These are phyloP conservation scores for Odontamblyopus lacepedii DNA, from an alignment of 2,797 vertebrate species.

Conservation along the genomic window DNA sequence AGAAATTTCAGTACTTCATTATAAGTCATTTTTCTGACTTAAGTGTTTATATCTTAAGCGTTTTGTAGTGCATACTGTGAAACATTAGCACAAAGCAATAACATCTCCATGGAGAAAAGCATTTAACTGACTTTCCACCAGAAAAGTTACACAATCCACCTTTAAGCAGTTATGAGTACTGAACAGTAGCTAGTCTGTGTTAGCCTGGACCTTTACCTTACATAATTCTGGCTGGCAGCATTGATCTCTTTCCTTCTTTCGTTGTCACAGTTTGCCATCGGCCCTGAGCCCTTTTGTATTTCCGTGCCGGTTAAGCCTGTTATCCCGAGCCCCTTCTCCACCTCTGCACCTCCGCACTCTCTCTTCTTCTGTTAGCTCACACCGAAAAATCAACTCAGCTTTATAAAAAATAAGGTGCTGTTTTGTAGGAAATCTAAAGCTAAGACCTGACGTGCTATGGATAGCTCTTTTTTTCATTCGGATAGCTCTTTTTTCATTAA, in stretches of 20 bases:
- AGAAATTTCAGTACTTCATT: too few species aligned
- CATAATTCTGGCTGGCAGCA: conserved; percentile 58
- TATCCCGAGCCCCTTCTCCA: conserved; percentile 63
- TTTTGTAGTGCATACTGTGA: too few species aligned
- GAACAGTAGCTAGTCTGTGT: conserved; percentile 45
- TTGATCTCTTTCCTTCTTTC: conserved; percentile 64
- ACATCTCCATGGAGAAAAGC: too few species aligned
- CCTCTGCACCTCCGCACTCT: conserved; percentile 26
- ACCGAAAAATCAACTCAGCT: background rate
- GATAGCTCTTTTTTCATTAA: too few species aligned
- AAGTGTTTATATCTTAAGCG: too few species aligned
- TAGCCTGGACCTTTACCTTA: conserved; percentile 53
- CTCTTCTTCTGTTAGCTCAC: conserved; percentile 3
- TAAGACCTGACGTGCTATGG: too few species aligned
- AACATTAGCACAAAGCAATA: too few species aligned
- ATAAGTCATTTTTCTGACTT: too few species aligned
- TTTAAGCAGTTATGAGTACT: conserved; percentile 47
- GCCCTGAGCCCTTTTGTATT: conserved; percentile 69
- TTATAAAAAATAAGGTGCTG: background rate
- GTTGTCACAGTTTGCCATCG: conserved; percentile 71
- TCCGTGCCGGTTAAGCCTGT: conserved; percentile 65
- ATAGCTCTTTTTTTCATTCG: too few species aligned
- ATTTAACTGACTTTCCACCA: too few species aligned
- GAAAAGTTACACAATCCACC: too few species aligned
- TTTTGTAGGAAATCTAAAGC: too few species aligned